A percentile compares a stretch with the other conserved stretches of the same genome.
phyloP scores from a whole-genome alignment of 2,797 vertebrate genomes.

The Takifugu ocellatus region DNA sequence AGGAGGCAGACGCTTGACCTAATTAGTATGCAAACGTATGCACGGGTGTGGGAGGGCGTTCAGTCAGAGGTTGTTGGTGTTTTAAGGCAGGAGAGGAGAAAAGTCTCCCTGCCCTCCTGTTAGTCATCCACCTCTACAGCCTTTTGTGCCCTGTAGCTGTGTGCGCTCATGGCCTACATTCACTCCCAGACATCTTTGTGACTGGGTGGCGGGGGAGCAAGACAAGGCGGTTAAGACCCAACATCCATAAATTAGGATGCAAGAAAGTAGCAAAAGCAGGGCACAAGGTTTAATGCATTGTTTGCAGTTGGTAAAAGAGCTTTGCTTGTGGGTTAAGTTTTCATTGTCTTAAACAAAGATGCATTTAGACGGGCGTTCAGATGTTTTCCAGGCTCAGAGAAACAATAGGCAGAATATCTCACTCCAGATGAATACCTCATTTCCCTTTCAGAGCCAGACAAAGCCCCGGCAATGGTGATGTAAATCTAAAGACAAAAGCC shows the following conservation, averaged over 20 bases:
- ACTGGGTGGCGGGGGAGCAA: slow-evolving; percentile 27
- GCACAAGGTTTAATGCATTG: slow-evolving; percentile 34
- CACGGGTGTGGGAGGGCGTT: slow-evolving; percentile 19
- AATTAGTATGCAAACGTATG: slow-evolving; percentile 69
- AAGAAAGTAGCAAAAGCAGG: slow-evolving; percentile 33
- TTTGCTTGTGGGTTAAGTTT: slow-evolving; percentile 37
- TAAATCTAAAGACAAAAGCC: slow-evolving; percentile 61
- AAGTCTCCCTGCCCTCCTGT: slow-evolving; percentile 31
- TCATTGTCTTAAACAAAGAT: slow-evolving; percentile 54
- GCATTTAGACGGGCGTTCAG: slow-evolving; percentile 33
- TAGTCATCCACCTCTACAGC: slow-evolving; percentile 25
- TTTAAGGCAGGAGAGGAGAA: slow-evolving; percentile 32
- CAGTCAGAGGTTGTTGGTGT: slow-evolving; percentile 33
- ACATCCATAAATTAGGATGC: slow-evolving; percentile 47
- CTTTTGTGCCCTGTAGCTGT: slow-evolving; percentile 32
- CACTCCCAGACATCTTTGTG: slow-evolving; percentile 54
- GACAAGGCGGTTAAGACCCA: slow-evolving; percentile 17
- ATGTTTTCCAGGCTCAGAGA: slow-evolving; percentile 39
- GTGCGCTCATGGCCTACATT: slow-evolving; percentile 54
- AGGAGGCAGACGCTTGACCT: slow-evolving; percentile 71
- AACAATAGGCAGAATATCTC: slow-evolving; percentile 50
- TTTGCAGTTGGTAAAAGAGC: slow-evolving; percentile 15
- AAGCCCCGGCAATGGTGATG: slow-evolving; percentile 50
- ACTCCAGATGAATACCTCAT: slow-evolving; percentile 31
- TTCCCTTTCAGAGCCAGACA: slow-evolving; percentile 31